These are phyloP conservation scores for Caenorhabditis latens DNA, from an alignment of 1,140 invertebrate genomes.

Conservation along the genomic window DNA sequence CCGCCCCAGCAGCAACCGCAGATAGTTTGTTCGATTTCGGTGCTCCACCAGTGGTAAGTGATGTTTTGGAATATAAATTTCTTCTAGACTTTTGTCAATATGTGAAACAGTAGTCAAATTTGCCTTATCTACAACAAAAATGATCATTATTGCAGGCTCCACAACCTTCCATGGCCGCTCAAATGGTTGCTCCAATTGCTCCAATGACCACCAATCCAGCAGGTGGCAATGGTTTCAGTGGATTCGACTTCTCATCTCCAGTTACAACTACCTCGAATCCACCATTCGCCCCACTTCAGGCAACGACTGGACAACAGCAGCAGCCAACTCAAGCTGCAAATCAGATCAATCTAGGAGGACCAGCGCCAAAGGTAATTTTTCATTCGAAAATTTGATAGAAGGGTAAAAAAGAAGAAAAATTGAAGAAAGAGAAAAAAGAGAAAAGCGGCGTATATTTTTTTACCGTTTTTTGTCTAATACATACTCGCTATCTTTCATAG, in stretches of 20 bases:
- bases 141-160: neutral
- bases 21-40: constrained; percentile 29
- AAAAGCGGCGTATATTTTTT: too few species aligned
- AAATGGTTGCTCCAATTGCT: neutral
- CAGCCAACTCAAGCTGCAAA: neutral
- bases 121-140: too few species aligned
- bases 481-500: too few species aligned
- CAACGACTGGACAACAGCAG: neutral
- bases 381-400: too few species aligned
- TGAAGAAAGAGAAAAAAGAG: too few species aligned
- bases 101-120: neutral
- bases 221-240: neutral
- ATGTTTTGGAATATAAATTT: neutral
- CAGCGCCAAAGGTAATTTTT: constrained; percentile 7
- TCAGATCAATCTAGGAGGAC: constrained; percentile 8
- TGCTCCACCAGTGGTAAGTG: constrained; percentile 8
- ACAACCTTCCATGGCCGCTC: neutral
- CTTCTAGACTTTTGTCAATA: too few species aligned
- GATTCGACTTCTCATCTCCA: neutral
- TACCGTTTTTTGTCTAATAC: too few species aligned
- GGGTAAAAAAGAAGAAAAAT: too few species aligned
- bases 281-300: neutral
- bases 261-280: neutral
- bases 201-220: neutral
- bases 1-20: neutral